Evolutionary conservation across 2,113 vertebrate genomes (phyloP).

Genomic region (Prolemur simus): DNA sequence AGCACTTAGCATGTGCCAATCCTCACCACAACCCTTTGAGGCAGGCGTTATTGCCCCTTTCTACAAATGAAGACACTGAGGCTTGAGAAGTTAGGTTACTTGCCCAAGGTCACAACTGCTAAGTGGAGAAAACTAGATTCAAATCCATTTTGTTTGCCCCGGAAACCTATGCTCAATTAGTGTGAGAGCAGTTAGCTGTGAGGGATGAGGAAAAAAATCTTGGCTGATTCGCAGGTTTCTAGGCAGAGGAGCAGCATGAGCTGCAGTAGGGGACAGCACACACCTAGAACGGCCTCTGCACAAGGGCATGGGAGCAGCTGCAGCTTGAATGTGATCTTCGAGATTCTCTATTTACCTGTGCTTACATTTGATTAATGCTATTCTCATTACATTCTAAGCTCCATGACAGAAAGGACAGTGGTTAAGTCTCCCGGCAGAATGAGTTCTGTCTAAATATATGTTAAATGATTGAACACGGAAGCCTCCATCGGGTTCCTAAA

Average conservation of each 20-base stretch:
- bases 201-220: neutral
- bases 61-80: neutral
- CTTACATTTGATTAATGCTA: constrained; percentile 4
- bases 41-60: neutral
- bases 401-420: neutral
- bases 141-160: neutral
- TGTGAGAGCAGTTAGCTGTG: neutral
- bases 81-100: neutral
- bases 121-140: neutral
- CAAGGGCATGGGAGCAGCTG: neutral
- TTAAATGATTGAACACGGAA: neutral
- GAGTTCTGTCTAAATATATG: neutral
- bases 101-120: neutral
- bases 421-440: neutral
- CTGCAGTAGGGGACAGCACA: fast-evolving
- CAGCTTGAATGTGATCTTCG: neutral
- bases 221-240: neutral
- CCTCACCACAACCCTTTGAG: neutral
- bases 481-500: neutral
- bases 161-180: neutral
- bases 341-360: neutral
- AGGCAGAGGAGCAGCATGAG: neutral
- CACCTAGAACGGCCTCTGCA: neutral
- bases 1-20: neutral
- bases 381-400: neutral